These are phyloP conservation scores for Recurvirostra avosetta DNA, from an alignment of 2,113 vertebrate species.

Conservation along the genomic window DNA sequence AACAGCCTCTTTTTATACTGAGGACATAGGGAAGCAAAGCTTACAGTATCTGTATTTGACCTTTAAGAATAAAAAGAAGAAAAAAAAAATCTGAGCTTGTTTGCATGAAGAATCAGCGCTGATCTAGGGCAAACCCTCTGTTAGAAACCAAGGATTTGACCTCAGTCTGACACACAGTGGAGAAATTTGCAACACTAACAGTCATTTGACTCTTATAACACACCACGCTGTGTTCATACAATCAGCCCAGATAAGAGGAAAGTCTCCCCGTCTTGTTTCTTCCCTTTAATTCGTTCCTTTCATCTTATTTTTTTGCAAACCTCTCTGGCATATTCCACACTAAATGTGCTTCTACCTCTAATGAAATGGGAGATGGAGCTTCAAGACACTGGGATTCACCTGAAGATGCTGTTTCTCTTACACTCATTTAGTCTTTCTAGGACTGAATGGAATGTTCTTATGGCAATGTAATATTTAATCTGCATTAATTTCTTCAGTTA, in stretches of 20 bases:
- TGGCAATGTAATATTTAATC: neutral
- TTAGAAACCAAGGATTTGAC: neutral
- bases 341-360: neutral
- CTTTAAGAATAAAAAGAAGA: neutral
- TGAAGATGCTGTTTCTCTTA: neutral
- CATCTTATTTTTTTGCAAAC: constrained; percentile 11
- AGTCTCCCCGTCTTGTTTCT: neutral
- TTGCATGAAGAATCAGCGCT: neutral
- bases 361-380: neutral
- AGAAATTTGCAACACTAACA: constrained; percentile 32
- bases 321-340: neutral
- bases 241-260: neutral
- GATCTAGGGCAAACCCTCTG: neutral
- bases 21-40: neutral
- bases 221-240: neutral
- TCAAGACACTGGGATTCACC: neutral
- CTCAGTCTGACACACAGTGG: neutral
- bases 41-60: neutral
- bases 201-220: constrained; percentile 11
- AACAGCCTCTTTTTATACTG: neutral
- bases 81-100: neutral
- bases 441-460: constrained; percentile 5
- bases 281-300: constrained; percentile 24
- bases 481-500: constrained; percentile 12
- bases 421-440: neutral